These are phyloP conservation scores for Oreochromis spilurus DNA, from an alignment of 2,113 vertebrate species.

Conservation along the genomic window DNA sequence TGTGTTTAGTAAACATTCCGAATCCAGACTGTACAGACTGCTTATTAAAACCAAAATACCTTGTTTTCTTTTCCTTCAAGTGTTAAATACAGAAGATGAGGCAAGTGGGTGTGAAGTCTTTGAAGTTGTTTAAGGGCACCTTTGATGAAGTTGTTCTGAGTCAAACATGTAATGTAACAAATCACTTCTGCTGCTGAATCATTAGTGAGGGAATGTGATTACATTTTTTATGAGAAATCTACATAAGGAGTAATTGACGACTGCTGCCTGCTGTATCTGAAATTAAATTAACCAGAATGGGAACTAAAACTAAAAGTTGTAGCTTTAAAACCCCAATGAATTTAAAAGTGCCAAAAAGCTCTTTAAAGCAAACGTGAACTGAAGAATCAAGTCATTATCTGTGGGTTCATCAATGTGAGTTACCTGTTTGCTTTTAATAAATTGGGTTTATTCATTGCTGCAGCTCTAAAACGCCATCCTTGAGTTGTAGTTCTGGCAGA, in stretches of 20 bases:
- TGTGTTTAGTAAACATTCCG: background rate
- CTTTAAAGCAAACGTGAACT: background rate
- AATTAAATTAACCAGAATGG: background rate
- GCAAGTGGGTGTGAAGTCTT: background rate
- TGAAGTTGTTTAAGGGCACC: background rate
- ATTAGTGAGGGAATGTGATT: background rate
- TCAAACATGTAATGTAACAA: background rate
- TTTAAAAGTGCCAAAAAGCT: background rate
- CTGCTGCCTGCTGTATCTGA: background rate
- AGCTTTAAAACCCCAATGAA: background rate
- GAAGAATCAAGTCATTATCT: background rate
- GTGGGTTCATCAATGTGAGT: background rate
- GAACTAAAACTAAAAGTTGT: background rate
- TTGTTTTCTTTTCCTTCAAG: background rate
- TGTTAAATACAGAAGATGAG: background rate
- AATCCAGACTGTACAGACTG: background rate
- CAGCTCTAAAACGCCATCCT: background rate
- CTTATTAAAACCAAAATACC: background rate
- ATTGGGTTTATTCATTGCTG: background rate
- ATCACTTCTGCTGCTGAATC: background rate
- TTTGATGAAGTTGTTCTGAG: background rate
- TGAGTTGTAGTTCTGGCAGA: background rate
- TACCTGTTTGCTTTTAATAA: background rate
- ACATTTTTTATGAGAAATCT: background rate
- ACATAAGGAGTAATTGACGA: background rate